Percentiles rank a stretch among this genome's conserved stretches.
Conservation (phyloP, 2,797 vertebrate species). For the Taenioides sp. region DNA sequence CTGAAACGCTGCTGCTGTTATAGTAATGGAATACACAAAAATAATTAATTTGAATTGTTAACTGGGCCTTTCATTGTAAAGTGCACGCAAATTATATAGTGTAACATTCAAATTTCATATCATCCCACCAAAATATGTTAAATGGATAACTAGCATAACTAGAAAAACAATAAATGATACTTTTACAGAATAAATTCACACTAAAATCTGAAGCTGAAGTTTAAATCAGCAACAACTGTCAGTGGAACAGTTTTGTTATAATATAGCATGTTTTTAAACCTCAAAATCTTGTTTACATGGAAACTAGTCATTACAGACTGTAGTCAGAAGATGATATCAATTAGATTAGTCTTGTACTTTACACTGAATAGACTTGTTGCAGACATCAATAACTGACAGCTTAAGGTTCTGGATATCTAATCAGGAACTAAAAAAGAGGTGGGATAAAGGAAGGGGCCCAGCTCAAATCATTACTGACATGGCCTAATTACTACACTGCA, state of each 20-base stretch:
- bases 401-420: slow-evolving; percentile 25
- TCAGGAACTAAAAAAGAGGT: slow-evolving; percentile 25
- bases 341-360: slow-evolving; percentile 12
- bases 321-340: background rate
- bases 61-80: background rate
- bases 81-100: background rate
- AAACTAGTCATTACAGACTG: background rate
- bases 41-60: background rate
- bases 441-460: slow-evolving; percentile 51
- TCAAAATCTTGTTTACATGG: background rate
- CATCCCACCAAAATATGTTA: too few species aligned
- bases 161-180: background rate
- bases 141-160: background rate
- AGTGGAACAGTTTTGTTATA: background rate
- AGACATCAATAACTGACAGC: slow-evolving; percentile 30
- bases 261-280: background rate
- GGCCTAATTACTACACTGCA: slow-evolving; percentile 58
- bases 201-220: too few species aligned
- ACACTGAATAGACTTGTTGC: slow-evolving; percentile 28
- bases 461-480: slow-evolving; percentile 70
- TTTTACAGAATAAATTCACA: background rate
- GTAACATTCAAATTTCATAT: too few species aligned
- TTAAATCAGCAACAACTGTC: too few species aligned
- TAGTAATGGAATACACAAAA: too few species aligned
- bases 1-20: too few species aligned